A percentile compares a stretch with the other conserved stretches of the same genome.
Conservation (phyloP, 2,888 invertebrate species). For the Steinernema scapterisci region DNA sequence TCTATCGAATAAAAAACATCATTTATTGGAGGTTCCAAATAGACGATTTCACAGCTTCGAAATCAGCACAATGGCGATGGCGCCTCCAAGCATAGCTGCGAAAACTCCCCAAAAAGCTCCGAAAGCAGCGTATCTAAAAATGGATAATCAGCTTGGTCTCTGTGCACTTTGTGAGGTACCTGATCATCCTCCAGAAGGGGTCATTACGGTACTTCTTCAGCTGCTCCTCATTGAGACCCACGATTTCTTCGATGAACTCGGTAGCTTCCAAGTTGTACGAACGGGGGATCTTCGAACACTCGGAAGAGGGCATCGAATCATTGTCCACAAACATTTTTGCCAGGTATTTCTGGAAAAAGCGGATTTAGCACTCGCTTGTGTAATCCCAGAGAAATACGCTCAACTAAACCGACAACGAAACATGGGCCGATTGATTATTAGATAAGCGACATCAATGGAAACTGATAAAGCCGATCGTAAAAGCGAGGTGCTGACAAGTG, state of each 20-base stretch:
- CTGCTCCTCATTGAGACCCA: slow-evolving; percentile 93
- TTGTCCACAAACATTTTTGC: neutral
- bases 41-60: neutral
- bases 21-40: no score
- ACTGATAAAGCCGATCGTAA: slow-evolving; percentile 18
- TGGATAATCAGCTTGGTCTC: neutral
- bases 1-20: no score
- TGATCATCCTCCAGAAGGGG: slow-evolving; percentile 90
- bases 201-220: slow-evolving; percentile 93
- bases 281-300: slow-evolving; percentile 33
- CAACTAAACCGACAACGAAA: neutral
- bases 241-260: slow-evolving; percentile 72
- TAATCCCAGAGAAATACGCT: neutral
- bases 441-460: neutral
- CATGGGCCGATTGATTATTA: neutral
- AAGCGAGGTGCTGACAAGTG: neutral
- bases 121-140: slow-evolving; percentile 73
- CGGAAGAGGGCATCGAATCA: slow-evolving; percentile 34
- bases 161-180: slow-evolving; percentile 41
- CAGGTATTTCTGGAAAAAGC: no score
- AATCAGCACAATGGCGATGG: slow-evolving; percentile 72
- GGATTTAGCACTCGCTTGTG: no score
- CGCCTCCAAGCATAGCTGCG: slow-evolving; percentile 89
- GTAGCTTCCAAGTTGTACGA: slow-evolving; percentile 40
- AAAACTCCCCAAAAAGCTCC: slow-evolving; percentile 89